Percentiles rank a stretch among this genome's conserved stretches.
These are phyloP conservation scores for Meda fulgida DNA, from an alignment of 2,797 vertebrate species.

Conservation along the genomic window DNA sequence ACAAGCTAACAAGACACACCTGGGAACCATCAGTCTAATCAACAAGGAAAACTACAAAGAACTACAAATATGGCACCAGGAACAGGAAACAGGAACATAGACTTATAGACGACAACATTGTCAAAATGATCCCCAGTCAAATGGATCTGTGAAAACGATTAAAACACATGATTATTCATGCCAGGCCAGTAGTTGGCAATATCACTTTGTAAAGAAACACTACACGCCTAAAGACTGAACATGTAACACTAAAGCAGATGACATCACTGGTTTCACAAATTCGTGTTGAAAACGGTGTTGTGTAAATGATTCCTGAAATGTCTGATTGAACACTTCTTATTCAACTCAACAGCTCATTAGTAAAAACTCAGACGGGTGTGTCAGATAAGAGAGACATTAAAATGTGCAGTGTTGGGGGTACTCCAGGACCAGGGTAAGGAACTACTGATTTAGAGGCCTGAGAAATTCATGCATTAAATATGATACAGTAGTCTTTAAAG, in stretches of 20 bases:
- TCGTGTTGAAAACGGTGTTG: no score
- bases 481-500: background rate
- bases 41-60: background rate
- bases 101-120: no score
- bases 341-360: background rate
- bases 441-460: background rate
- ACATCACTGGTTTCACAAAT: background rate
- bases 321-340: background rate
- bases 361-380: background rate
- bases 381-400: background rate
- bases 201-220: background rate
- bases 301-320: no score
- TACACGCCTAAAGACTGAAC: no score
- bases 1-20: background rate
- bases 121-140: no score
- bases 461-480: background rate
- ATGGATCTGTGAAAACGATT: no score
- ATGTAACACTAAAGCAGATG: no score
- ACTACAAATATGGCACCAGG: background rate
- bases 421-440: background rate
- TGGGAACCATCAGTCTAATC: background rate
- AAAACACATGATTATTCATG: background rate
- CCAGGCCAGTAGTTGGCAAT: background rate
- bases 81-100: background rate
- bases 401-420: background rate